phyloP scores from a whole-genome alignment of 2,888 invertebrate genomes.

The Latrodectus hesperus region DNA sequence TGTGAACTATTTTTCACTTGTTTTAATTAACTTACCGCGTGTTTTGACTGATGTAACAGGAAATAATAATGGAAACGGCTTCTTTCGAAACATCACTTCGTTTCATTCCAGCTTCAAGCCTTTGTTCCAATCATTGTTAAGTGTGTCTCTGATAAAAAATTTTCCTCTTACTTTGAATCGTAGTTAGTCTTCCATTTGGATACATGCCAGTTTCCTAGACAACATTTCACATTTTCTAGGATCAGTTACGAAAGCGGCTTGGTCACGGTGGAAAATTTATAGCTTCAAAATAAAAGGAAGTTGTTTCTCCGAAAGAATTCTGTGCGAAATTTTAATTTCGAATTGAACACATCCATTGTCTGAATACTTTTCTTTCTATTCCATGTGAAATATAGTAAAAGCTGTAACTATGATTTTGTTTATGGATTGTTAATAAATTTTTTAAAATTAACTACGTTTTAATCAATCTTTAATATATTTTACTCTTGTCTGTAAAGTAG shows the following conservation, averaged over 20 bases:
- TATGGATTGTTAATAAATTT: no score
- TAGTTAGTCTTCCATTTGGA: not conserved
- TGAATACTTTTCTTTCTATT: no score
- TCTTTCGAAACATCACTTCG: not conserved
- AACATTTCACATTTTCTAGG: constrained; percentile 14
- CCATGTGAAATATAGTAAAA: no score
- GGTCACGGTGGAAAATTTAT: not conserved
- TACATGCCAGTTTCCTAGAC: constrained; percentile 12
- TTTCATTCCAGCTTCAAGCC: not conserved
- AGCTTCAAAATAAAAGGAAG: not conserved
- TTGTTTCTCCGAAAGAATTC: not conserved
- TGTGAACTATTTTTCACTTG: no score
- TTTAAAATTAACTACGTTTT: no score
- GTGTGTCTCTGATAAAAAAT: not conserved
- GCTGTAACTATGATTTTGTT: no score
- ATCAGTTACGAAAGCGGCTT: constrained; percentile 33
- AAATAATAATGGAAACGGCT: not conserved
- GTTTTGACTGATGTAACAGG: no score
- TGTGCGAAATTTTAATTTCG: no score
- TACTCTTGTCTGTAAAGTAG: no score
- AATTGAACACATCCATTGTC: no score
- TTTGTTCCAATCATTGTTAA: not conserved
- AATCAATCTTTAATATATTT: no score
- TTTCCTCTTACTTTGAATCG: constrained; percentile 4
- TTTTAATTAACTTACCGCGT: no score